phyloP scores from a whole-genome alignment of 2,113 vertebrate species.

The Syngnathus typhle region DNA sequence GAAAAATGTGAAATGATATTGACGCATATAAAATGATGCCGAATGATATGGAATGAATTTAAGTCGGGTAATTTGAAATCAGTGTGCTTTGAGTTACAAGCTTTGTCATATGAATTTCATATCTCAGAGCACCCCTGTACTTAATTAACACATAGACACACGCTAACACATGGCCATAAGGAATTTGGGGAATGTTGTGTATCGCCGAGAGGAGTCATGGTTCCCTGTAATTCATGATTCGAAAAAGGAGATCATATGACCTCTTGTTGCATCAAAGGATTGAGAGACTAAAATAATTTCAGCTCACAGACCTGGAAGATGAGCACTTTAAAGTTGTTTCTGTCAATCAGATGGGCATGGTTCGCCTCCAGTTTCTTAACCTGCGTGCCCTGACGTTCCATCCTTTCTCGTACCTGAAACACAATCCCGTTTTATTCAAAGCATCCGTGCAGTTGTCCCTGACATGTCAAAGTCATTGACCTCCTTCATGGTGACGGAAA shows the following conservation, averaged over 20 bases:
- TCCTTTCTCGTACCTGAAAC: slow-evolving; percentile 71
- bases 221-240: neutral
- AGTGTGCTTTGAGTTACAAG: neutral
- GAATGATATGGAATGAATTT: neutral
- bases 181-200: slow-evolving; percentile 5
- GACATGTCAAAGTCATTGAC: slow-evolving; percentile 51
- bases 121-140: neutral
- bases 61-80: neutral
- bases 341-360: slow-evolving; percentile 82
- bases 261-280: neutral
- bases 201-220: neutral
- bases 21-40: too few species aligned
- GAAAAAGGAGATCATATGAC: neutral
- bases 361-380: slow-evolving; percentile 87
- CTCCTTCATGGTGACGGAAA: slow-evolving; percentile 88
- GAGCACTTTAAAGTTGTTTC: slow-evolving; percentile 93
- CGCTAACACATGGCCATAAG: neutral
- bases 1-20: too few species aligned
- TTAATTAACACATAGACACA: neutral
- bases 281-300: neutral
- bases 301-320: slow-evolving; percentile 84
- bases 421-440: neutral
- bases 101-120: neutral
- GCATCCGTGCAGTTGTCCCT: neutral
- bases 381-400: slow-evolving; percentile 84